A percentile compares a stretch with the other conserved stretches of the same genome.
These are phyloP conservation scores for Elgaria multicarinata DNA, from an alignment of 2,113 vertebrate genomes.

Conservation along the genomic window DNA sequence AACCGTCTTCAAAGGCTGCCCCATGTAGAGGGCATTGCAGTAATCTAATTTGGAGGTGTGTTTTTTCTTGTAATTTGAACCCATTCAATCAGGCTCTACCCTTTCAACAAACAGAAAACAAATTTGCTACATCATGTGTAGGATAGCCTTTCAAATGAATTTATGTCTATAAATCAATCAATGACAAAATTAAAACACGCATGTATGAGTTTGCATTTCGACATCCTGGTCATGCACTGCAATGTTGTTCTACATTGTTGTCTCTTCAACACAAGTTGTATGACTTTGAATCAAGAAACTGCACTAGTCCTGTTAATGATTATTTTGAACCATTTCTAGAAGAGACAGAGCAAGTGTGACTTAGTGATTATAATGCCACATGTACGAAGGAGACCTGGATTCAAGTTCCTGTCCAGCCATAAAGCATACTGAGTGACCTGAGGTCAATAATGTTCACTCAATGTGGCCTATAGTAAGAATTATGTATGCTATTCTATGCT, in stretches of 20 bases:
- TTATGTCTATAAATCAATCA: too few species aligned
- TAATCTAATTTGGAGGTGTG: too few species aligned
- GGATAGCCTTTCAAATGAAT: too few species aligned
- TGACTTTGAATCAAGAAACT: neutral
- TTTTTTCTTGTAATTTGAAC: neutral
- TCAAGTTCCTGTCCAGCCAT: neutral
- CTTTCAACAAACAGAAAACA: neutral
- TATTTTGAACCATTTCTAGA: neutral
- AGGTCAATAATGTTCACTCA: neutral
- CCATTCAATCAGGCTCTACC: neutral
- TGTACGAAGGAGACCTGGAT: neutral
- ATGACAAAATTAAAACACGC: too few species aligned
- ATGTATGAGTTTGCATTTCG: neutral
- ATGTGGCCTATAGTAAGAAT: neutral
- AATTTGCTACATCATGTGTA: neutral
- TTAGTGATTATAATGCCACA: neutral
- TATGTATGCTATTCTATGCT: neutral
- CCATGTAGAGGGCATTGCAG: too few species aligned
- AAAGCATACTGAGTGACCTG: neutral
- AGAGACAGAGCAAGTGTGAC: neutral
- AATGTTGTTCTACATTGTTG: neutral
- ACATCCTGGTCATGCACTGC: neutral
- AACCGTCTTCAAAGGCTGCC: too few species aligned
- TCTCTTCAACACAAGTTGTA: neutral
- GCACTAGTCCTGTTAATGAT: neutral